Base-by-base conservation (phyloP, 2,888 invertebrate genomes). In the Archaeoteleia sp. region DNA sequence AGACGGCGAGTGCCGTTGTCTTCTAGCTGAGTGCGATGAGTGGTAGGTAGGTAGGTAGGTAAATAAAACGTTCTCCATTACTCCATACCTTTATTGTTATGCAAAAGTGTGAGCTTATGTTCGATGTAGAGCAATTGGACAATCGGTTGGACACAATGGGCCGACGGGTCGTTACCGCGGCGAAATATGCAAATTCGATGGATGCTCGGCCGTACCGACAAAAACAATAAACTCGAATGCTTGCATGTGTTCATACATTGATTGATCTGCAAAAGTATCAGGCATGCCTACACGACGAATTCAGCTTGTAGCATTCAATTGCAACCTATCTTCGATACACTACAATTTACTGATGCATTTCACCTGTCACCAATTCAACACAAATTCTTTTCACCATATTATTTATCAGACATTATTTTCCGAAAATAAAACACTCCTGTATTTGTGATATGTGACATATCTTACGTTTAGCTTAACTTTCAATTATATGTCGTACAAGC, bases 31-130 rank as follows among this genome's bases (percentile, higher is more conserved):
- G 2, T 2, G 20, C 5, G 20, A 20, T 8, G 29, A 13, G 35
- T 9, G 20, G 20, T 20, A 20, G 20, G 5, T 20, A 20, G 20
- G 20, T 20, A 20, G 20, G 20, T 20, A 20, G 20, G 20, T 20
- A 20, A 20, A 20, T 20, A 77, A 75, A 74, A 73, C 69, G 74
- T 42, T 42, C 69, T 72, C 73, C 74, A 79, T 74, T 75, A 71
- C 69, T 67, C 75, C 69, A 73, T 69, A 51, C 72, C 60, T 74
- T 81, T 76, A 81, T 82, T 81, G 78, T 81, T 78, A 79, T 79
- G 81, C 81, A 82, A 83, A 82, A 83, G 78, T 80, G 73, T 72
- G 69, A 81, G 80, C 81, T 82, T 82, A 81, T 81, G 81, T 74
- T 76, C 74, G 75, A 75, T 78, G 79, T 74, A 72, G 77, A 78